Conservation (phyloP, 2,113 vertebrate genomes). For the Trichechus manatus region DNA sequence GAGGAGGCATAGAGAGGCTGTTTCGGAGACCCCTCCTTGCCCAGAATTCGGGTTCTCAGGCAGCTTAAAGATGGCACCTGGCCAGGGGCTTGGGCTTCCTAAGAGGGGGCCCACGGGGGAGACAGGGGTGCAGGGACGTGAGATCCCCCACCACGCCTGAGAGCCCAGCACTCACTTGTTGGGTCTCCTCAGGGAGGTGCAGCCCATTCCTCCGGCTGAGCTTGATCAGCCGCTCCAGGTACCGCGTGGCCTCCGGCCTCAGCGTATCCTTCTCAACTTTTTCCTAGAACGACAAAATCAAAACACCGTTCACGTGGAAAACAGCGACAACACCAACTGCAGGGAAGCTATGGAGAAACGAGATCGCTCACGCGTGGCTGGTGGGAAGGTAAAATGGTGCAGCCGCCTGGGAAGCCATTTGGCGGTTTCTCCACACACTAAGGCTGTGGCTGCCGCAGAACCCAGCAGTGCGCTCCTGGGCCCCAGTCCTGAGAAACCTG, state of each 20-base stretch:
- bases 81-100: not conserved
- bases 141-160: rapidly evolving
- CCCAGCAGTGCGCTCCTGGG: not conserved
- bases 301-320: rapidly evolving
- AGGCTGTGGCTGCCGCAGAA: rapidly evolving
- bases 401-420: rapidly evolving
- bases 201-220: slow-evolving; percentile 95
- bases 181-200: slow-evolving; percentile 92
- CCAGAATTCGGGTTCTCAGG: not conserved
- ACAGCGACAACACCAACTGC: rapidly evolving
- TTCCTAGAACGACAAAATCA: slow-evolving; percentile 85
- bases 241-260: slow-evolving; percentile 90
- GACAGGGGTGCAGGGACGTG: rapidly evolving
- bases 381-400: rapidly evolving
- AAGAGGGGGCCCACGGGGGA: rapidly evolving
- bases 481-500: not conserved
- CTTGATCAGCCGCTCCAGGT: slow-evolving; percentile 95
- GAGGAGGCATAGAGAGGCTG: not conserved
- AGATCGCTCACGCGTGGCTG: rapidly evolving
- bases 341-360: rapidly evolving
- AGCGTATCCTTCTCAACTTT: slow-evolving; percentile 87
- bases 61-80: not conserved
- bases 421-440: not conserved
- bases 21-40: too few relatives aligned
- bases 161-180: slow-evolving; percentile 88